Conservation (phyloP, 2,797 vertebrate species). For the Myotis pilosus region DNA sequence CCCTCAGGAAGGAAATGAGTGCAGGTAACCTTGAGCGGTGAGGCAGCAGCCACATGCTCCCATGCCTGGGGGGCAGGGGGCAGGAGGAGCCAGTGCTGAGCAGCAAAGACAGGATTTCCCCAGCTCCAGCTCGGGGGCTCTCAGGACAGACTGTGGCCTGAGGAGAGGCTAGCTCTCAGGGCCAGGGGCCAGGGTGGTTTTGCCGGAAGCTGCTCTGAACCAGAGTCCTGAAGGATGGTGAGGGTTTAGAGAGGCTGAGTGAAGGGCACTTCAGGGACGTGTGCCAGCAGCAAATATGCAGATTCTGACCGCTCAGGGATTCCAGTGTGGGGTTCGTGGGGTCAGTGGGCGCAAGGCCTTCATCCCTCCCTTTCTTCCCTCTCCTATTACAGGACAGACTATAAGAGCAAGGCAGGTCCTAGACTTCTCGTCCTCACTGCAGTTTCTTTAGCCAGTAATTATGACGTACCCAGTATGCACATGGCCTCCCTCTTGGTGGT, state of each 20-base stretch:
- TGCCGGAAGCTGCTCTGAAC: not conserved
- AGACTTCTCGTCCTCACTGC: not conserved
- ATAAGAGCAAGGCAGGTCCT: too few relatives aligned
- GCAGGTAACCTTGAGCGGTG: not conserved
- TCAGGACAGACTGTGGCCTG: not conserved
- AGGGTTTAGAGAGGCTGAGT: not conserved
- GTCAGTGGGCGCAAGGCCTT: not conserved
- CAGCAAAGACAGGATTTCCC: conserved; percentile 32
- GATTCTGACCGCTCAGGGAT: not conserved
- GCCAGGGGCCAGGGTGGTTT: too few relatives aligned
- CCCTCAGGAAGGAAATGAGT: conserved; percentile 27
- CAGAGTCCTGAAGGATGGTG: not conserved
- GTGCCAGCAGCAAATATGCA: accelerated
- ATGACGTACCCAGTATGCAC: accelerated
- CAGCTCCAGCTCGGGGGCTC: not conserved
- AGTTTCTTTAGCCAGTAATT: not conserved
- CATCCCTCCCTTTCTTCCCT: not conserved
- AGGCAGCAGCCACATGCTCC: not conserved
- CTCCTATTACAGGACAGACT: too few relatives aligned
- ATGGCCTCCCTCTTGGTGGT: accelerated
- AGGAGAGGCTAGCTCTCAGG: not conserved
- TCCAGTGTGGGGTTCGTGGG: too few relatives aligned
- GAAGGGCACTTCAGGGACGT: not conserved
- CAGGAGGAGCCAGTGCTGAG: not conserved
- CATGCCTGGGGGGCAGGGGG: not conserved